These are phyloP conservation scores for Trachelus tabidus DNA, from an alignment of 2,888 invertebrate species.

Conservation along the genomic window DNA sequence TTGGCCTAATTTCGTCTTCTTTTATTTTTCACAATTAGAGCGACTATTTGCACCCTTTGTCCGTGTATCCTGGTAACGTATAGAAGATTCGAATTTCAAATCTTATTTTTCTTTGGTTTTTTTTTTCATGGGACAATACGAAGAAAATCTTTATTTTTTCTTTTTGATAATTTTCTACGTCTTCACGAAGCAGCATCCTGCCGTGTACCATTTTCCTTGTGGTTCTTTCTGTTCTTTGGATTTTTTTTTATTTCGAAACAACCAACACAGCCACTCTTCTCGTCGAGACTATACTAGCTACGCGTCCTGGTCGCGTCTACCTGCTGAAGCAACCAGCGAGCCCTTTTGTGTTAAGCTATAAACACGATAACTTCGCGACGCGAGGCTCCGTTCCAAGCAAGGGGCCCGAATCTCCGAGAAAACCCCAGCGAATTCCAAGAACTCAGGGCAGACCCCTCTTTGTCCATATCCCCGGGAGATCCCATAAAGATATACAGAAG, in stretches of 20 bases:
- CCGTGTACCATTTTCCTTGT: neutral
- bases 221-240: neutral
- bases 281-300: neutral
- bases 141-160: neutral
- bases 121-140: conserved; percentile 4
- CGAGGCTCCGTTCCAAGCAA: conserved; percentile 46
- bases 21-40: conserved; percentile 10
- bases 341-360: conserved; percentile 12
- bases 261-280: neutral
- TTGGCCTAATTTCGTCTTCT: conserved; percentile 39
- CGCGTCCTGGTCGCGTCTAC: neutral
- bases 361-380: conserved; percentile 9
- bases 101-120: conserved; percentile 1
- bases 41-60: conserved; percentile 1
- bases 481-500: conserved; percentile 53
- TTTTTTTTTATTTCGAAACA: neutral
- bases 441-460: conserved; percentile 33
- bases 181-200: neutral
- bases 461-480: conserved; percentile 40
- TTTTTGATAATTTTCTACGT: conserved; percentile 7
- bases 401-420: conserved; percentile 58
- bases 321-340: neutral
- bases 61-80: neutral
- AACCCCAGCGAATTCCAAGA: conserved; percentile 56
- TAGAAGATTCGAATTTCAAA: neutral